Conservation (phyloP, 2,888 invertebrate genomes). For the Mayetiola destructor region DNA sequence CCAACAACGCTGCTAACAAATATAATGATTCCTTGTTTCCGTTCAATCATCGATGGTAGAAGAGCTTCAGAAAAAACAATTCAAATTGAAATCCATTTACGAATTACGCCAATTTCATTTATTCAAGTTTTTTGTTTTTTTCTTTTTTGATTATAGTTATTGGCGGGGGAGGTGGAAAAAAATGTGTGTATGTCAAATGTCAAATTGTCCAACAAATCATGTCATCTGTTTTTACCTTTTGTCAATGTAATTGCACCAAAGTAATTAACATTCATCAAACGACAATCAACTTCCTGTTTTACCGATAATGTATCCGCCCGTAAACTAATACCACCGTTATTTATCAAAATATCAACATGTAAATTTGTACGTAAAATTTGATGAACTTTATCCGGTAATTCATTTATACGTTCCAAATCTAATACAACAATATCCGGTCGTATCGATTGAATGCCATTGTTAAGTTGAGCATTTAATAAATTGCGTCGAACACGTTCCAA, state of each 20-base stretch:
- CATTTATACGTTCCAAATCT: constrained; percentile 58
- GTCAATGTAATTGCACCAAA: constrained; percentile 87
- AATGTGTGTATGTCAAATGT: background rate
- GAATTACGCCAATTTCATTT: background rate
- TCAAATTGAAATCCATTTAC: too few species aligned
- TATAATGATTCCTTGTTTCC: constrained; percentile 64
- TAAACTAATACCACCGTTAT: constrained; percentile 77
- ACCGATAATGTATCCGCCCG: constrained; percentile 64
- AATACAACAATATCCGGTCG: constrained; percentile 51
- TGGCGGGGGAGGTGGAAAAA: background rate
- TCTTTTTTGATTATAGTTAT: background rate
- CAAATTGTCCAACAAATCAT: background rate
- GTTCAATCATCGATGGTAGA: constrained; percentile 65
- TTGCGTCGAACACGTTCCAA: constrained; percentile 66
- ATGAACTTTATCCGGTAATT: constrained; percentile 45
- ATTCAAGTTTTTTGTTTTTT: background rate
- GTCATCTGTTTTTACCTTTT: constrained; percentile 48
- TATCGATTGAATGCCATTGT: constrained; percentile 22
- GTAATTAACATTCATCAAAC: constrained; percentile 87
- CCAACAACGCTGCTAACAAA: constrained; percentile 90
- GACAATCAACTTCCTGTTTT: constrained; percentile 62
- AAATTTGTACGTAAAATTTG: constrained; percentile 54
- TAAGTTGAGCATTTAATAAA: constrained; percentile 37
- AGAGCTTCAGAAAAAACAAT: constrained; percentile 60
- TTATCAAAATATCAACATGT: constrained; percentile 74